A percentile compares a stretch with the other conserved stretches of the same genome.
Conservation (phyloP, 2,888 invertebrate species). For the Clitarchus hookeri region DNA sequence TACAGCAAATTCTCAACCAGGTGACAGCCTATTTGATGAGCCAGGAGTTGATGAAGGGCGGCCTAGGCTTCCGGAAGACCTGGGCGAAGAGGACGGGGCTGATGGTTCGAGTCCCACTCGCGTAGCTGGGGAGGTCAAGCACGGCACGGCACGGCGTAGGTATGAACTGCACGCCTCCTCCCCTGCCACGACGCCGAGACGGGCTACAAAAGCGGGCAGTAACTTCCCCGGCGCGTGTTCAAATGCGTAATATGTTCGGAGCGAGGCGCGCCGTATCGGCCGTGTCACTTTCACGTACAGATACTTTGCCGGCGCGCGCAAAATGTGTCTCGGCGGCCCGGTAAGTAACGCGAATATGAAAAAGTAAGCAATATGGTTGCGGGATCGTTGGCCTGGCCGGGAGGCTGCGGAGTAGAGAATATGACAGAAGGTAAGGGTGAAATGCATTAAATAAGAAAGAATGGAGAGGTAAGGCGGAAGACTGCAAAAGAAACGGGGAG, state of each 20-base stretch:
- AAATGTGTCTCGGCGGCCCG: background rate
- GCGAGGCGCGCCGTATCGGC: too few species aligned
- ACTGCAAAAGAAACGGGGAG: slow-evolving; percentile 18
- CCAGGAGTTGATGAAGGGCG: too few species aligned
- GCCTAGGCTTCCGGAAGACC: too few species aligned
- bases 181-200: too few species aligned
- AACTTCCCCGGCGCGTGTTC: background rate
- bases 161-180: too few species aligned
- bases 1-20: too few species aligned
- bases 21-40: too few species aligned
- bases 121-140: too few species aligned
- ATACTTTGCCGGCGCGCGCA: background rate
- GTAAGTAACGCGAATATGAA: slow-evolving; percentile 20
- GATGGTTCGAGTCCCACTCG: too few species aligned
- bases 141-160: too few species aligned
- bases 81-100: too few species aligned
- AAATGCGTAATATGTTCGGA: background rate
- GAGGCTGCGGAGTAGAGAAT: slow-evolving; percentile 8
- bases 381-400: background rate
- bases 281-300: too few species aligned
- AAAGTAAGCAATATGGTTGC: slow-evolving; percentile 25
- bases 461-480: slow-evolving; percentile 24
- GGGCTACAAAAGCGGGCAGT: background rate
- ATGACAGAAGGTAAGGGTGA: slow-evolving; percentile 24
- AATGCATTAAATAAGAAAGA: slow-evolving; percentile 28